phyloP scores from a whole-genome alignment of 2,113 vertebrate genomes.

The Baryphthengus martii region DNA sequence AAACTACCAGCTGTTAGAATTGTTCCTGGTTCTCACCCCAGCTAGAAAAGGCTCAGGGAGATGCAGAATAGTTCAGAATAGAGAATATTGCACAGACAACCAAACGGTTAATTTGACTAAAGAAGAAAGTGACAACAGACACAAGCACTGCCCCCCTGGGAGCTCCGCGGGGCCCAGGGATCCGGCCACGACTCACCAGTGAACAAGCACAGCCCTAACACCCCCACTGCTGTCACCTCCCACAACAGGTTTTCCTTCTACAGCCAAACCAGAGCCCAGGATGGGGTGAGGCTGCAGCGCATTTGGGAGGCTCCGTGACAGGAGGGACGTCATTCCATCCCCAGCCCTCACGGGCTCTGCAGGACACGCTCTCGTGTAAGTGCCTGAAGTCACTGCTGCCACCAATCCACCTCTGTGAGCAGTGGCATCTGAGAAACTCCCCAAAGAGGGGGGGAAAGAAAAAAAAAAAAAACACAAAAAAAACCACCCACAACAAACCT shows the following conservation, averaged over 20 bases:
- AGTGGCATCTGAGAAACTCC: background rate
- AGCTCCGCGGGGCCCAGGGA: background rate
- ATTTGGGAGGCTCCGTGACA: rapidly evolving
- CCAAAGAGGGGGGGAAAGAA: rapidly evolving
- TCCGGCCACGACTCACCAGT: background rate
- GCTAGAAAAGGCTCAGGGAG: slow-evolving; percentile 77
- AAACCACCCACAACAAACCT: background rate
- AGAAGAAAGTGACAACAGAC: slow-evolving; percentile 57
- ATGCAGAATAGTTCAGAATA: slow-evolving; percentile 75
- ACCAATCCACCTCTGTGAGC: rapidly evolving
- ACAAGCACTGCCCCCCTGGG: background rate
- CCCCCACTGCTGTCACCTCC: background rate
- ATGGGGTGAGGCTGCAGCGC: background rate
- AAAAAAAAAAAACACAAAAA: too few relatives aligned
- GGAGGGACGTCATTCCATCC: background rate
- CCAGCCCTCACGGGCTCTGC: rapidly evolving
- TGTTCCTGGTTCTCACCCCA: slow-evolving; percentile 51
- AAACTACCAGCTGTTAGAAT: slow-evolving; percentile 81
- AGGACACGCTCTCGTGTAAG: background rate
- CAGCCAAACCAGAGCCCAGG: background rate
- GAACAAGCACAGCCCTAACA: background rate
- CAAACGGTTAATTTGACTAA: slow-evolving; percentile 65
- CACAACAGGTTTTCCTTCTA: background rate
- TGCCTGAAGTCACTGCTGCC: background rate
- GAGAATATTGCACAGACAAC: slow-evolving; percentile 85